phyloP scores from a whole-genome alignment of 2,113 vertebrate genomes.

The Todiramphus chloris region DNA sequence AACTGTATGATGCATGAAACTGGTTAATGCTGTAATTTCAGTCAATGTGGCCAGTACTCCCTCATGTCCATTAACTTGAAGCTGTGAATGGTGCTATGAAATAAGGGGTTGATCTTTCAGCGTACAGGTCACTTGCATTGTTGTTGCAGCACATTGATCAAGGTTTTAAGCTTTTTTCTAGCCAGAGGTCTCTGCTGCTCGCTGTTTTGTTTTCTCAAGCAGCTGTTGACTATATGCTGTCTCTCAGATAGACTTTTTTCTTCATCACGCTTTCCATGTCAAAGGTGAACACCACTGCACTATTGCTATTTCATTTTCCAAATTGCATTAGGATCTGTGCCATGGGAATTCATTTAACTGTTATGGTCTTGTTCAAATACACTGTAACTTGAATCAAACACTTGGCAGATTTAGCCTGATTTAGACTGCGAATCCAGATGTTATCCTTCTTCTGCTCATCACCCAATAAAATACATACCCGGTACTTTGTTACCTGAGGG shows the following conservation, averaged over 20 bases:
- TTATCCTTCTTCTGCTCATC: constrained; percentile 26
- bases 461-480: constrained; percentile 22
- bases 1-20: not conserved
- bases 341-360: not conserved
- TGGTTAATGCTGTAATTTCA: not conserved
- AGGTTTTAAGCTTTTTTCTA: not conserved
- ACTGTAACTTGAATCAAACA: not conserved
- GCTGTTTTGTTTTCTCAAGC: not conserved
- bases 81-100: not conserved
- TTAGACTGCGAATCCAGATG: constrained; percentile 39
- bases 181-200: not conserved
- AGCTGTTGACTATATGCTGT: not conserved
- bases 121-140: not conserved
- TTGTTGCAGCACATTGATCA: not conserved
- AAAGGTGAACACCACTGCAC: not conserved
- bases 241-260: not conserved
- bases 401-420: not conserved
- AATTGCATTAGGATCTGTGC: not conserved
- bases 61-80: not conserved
- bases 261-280: not conserved
- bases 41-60: not conserved
- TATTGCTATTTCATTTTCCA: constrained; percentile 4
- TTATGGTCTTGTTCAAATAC: not conserved
- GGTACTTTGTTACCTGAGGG: not conserved
- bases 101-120: not conserved